A percentile compares a stretch with the other conserved stretches of the same genome.
phyloP scores from a whole-genome alignment of 2,113 vertebrate genomes.

The Ibidorhyncha struthersii region DNA sequence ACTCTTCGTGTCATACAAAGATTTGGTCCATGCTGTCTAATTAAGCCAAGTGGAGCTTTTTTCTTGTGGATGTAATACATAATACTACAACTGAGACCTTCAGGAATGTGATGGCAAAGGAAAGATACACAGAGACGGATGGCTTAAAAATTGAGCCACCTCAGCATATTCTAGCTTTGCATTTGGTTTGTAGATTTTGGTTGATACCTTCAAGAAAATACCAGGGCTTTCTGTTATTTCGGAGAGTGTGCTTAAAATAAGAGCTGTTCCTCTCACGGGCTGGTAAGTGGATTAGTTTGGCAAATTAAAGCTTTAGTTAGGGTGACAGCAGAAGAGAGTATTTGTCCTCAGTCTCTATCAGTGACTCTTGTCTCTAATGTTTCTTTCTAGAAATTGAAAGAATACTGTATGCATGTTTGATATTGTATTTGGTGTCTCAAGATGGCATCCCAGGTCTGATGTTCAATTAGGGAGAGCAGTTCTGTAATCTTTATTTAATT shows the following conservation, averaged over 20 bases:
- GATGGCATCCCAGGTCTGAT: constrained; percentile 28
- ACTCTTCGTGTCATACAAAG: not conserved
- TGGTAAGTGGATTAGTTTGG: constrained; percentile 45
- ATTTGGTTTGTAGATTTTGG: not conserved
- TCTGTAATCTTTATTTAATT: constrained; percentile 63
- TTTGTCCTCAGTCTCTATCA: constrained; percentile 21
- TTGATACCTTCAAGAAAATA: not conserved
- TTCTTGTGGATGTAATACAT: not conserved
- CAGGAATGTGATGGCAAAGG: not conserved
- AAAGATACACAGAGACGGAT: not conserved
- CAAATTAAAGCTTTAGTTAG: constrained; percentile 38
- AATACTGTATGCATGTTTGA: not conserved
- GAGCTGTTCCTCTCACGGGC: not conserved
- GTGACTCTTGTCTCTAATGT: constrained; percentile 1
- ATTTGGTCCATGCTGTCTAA: not conserved
- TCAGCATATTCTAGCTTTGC: not conserved
- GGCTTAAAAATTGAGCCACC: not conserved
- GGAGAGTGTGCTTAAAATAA: not conserved
- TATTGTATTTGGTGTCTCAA: constrained; percentile 32
- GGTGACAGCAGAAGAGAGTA: not conserved
- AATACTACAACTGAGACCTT: not conserved
- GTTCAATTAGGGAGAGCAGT: constrained; percentile 35
- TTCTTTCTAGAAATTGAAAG: constrained; percentile 24
- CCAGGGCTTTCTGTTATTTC: not conserved
- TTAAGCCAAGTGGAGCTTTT: not conserved